These are phyloP conservation scores for Limnothrissa miodon DNA, from an alignment of 2,113 vertebrate genomes.

Conservation along the genomic window DNA sequence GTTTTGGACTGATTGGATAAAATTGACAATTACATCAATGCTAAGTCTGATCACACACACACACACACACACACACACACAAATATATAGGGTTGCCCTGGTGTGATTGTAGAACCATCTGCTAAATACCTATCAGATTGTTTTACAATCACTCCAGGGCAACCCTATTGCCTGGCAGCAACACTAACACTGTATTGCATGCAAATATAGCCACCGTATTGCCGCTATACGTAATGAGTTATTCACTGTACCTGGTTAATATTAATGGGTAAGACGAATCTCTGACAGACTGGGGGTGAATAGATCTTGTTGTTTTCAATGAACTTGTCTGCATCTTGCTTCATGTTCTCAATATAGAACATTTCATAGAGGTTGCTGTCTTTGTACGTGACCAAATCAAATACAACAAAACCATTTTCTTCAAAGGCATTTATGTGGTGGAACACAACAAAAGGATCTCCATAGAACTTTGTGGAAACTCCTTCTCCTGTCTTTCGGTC, in stretches of 20 bases:
- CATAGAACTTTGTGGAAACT: slow-evolving; percentile 69
- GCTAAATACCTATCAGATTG: no score
- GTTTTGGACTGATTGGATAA: no score
- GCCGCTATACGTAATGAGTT: neutral
- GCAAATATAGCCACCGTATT: no score
- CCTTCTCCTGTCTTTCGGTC: slow-evolving; percentile 78
- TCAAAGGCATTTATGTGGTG: slow-evolving; percentile 94
- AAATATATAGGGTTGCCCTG: no score
- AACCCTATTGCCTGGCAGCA: no score
- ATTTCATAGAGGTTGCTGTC: slow-evolving; percentile 83
- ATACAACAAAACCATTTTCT: slow-evolving; percentile 77
- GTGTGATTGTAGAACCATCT: no score
- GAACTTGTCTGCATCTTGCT: slow-evolving; percentile 49
- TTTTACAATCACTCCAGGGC: no score
- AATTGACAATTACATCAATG: no score
- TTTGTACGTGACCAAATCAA: slow-evolving; percentile 81
- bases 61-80: no score
- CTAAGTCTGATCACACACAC: no score
- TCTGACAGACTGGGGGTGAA: slow-evolving; percentile 63
- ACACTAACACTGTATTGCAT: neutral
- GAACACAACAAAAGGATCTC: slow-evolving; percentile 81
- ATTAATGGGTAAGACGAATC: slow-evolving; percentile 81
- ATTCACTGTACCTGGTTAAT: slow-evolving; percentile 69
- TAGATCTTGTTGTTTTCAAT: slow-evolving; percentile 49
- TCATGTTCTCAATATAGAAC: slow-evolving; percentile 85